A percentile compares a stretch with the other conserved stretches of the same genome.
Conservation (phyloP, 2,797 vertebrate genomes). For the Epinephelus malabaricus region DNA sequence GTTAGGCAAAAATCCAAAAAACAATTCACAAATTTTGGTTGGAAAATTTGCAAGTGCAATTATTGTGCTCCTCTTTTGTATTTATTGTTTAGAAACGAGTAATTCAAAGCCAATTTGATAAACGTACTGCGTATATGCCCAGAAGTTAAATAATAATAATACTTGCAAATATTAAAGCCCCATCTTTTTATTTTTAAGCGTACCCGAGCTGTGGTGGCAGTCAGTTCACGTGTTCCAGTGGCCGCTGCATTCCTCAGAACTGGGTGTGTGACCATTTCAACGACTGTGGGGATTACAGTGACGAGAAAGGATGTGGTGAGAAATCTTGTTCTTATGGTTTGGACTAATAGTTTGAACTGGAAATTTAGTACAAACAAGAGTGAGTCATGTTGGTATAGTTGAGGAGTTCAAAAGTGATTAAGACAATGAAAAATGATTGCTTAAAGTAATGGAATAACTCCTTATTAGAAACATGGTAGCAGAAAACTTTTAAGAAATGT, state of each 20-base stretch:
- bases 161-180: not conserved
- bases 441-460: not conserved
- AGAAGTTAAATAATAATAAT: not conserved
- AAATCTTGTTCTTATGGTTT: not conserved
- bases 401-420: not conserved
- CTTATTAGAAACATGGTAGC: not conserved
- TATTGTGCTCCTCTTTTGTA: not conserved
- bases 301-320: conserved; percentile 86
- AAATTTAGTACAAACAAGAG: not conserved
- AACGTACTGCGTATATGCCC: not conserved
- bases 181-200: conserved; percentile 49
- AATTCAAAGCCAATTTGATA: not conserved
- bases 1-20: not conserved
- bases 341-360: not conserved
- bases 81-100: not conserved
- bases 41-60: not conserved
- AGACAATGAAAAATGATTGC: not conserved
- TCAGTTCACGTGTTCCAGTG: conserved; percentile 82
- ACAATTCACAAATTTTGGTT: not conserved
- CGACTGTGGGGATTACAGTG: conserved; percentile 85
- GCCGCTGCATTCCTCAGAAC: conserved; percentile 81
- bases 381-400: not conserved
- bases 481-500: not conserved
- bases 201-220: conserved; percentile 81
- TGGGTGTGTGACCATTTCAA: conserved; percentile 86